These are phyloP conservation scores for Ormyrus nitidulus DNA, from an alignment of 2,888 invertebrate species.

Conservation along the genomic window DNA sequence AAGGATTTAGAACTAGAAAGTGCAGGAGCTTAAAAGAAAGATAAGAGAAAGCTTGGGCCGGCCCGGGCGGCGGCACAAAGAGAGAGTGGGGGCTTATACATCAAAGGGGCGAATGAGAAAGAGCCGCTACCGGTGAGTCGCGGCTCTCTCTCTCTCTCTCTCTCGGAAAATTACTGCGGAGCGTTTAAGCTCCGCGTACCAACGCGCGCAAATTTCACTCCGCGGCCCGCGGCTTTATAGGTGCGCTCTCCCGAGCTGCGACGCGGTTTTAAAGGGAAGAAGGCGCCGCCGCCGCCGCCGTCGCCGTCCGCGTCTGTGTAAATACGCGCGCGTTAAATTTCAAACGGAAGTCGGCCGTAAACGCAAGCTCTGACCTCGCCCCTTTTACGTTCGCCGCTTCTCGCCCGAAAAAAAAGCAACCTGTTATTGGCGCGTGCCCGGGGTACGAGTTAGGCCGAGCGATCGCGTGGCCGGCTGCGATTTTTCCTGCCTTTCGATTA, in stretches of 20 bases:
- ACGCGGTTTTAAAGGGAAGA: constrained; percentile 4
- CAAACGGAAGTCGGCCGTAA: constrained; percentile 64
- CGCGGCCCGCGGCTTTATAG: constrained; percentile 35
- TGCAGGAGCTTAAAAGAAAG: constrained; percentile 47
- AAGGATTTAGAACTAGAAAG: constrained; percentile 50
- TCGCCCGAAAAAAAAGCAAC: too few relatives aligned
- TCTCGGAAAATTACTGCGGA: constrained; percentile 51
- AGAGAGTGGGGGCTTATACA: constrained; percentile 5
- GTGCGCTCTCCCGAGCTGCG: constrained; percentile 10
- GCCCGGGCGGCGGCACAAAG: not conserved
- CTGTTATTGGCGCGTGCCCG: too few relatives aligned
- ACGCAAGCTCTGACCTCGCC: constrained; percentile 51
- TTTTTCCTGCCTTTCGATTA: not conserved
- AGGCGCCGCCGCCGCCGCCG: not conserved
- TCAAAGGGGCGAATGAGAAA: constrained; percentile 28
- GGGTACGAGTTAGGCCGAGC: too few relatives aligned
- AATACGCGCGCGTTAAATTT: constrained; percentile 59
- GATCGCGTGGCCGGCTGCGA: not conserved
- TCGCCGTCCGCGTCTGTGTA: not conserved
- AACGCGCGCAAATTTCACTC: constrained; percentile 41
- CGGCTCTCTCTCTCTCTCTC: too few relatives aligned
- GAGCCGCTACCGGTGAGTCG: not conserved
- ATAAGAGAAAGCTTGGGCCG: constrained; percentile 30
- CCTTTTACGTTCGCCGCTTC: not conserved
- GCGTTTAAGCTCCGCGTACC: constrained; percentile 39